Conservation (phyloP, 2,113 vertebrate genomes). For the Cinclus mexicanus region DNA sequence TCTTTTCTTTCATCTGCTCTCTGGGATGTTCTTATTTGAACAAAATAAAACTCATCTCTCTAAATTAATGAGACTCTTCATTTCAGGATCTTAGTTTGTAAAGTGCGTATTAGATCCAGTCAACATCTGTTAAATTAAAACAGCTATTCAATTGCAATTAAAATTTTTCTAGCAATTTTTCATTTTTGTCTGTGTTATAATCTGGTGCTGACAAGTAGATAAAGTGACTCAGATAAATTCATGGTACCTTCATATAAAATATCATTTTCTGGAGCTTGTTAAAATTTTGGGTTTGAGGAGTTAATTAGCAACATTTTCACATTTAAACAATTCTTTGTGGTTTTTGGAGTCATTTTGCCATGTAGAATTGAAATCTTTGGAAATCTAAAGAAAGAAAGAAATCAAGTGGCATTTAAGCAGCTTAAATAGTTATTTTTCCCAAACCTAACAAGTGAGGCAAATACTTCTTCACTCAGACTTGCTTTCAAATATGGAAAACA, state of each 20-base stretch:
- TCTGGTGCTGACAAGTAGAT: neutral
- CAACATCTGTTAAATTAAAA: neutral
- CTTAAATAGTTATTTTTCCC: neutral
- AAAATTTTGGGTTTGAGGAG: neutral
- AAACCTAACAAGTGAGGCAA: neutral
- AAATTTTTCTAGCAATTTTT: neutral
- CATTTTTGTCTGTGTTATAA: neutral
- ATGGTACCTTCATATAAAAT: neutral
- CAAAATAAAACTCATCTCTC: neutral
- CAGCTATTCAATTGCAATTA: neutral
- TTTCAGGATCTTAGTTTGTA: neutral
- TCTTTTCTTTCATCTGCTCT: neutral
- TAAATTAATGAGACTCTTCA: neutral
- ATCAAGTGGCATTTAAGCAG: neutral
- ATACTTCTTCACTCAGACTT: neutral
- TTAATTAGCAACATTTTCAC: neutral
- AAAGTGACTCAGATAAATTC: neutral
- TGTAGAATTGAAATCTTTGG: neutral
- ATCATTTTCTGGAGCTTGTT: neutral
- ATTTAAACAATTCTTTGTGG: neutral
- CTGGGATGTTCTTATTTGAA: neutral
- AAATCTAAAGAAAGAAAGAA: neutral
- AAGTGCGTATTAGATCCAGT: neutral
- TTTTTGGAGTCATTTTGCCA: neutral
- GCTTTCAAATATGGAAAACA: neutral